Conservation (phyloP, 92 coral and sea anemone species). For the Phenganax marumi region DNA sequence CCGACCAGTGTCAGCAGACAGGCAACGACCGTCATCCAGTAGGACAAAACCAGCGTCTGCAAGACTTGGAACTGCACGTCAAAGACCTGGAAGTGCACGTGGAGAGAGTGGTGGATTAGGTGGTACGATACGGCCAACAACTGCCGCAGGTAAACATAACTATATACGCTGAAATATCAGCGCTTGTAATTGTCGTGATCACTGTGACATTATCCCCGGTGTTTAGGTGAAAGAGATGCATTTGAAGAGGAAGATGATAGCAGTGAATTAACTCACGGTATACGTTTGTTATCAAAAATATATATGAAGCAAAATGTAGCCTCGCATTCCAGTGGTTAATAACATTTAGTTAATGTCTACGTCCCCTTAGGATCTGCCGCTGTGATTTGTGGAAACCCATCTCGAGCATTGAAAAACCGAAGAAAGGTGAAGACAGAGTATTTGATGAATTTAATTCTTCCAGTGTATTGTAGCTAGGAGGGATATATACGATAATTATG, state of each 20-base stretch:
- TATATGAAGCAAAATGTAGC: not conserved
- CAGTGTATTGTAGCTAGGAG: slow-evolving; percentile 5
- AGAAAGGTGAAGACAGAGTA: slow-evolving; percentile 68
- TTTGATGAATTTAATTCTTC: not conserved
- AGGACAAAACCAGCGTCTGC: slow-evolving; percentile 67
- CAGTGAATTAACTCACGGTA: slow-evolving; percentile 94
- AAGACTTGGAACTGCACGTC: slow-evolving; percentile 62
- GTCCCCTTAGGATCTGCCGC: slow-evolving; percentile 71
- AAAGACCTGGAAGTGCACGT: slow-evolving; percentile 64
- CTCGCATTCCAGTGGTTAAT: too few relatives aligned
- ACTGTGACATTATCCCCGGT: not conserved
- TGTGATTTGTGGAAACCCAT: slow-evolving; percentile 94
- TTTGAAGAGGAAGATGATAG: slow-evolving; percentile 79
- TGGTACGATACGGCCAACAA: slow-evolving; percentile 45
- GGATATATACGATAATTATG: not conserved
- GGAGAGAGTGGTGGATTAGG: slow-evolving; percentile 67
- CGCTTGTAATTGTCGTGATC: slow-evolving; percentile 20
- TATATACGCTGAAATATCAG: slow-evolving; percentile 35
- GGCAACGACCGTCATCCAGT: slow-evolving; percentile 57
- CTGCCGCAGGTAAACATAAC: slow-evolving; percentile 54
- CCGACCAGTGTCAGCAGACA: slow-evolving; percentile 24
- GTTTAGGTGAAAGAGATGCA: slow-evolving; percentile 59
- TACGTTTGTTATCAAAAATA: slow-evolving; percentile 9
- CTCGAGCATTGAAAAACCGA: slow-evolving; percentile 83
- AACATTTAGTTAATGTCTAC: too few relatives aligned